Base-by-base conservation (phyloP, 2,888 invertebrate genomes). In the Agrochola litura region DNA sequence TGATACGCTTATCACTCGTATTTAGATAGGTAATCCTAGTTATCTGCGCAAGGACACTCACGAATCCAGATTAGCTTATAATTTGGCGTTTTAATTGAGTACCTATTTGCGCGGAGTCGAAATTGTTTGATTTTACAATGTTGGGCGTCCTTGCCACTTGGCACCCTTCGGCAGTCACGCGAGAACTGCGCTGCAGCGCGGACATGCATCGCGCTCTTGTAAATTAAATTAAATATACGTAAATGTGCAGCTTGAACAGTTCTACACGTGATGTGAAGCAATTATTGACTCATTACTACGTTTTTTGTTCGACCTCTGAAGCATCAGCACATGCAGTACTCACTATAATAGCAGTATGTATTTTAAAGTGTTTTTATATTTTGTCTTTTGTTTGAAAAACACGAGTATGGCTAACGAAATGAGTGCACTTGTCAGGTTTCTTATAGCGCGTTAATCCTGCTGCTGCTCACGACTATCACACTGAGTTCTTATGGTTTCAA, bases 161-260 rank as follows among this genome's bases (percentile, higher is more conserved):
- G 85, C 82, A 87, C 72, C 77, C 76, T 80, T 77, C 80, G 70
- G 43, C 86, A 88, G 88, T 88, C 86, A 87, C 88, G 87, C 88
- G 87, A 77, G 77, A 80, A 72, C 79, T 56, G 70, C 82, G 88
- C 79, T 77, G 60, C 61, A 69, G 82, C 56, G 84, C 79, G 69
- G 77, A 73, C 84, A 89, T 80, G 77, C 68, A 79, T 56, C 71
- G 76, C 77, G 70, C 56, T 75, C 75, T 58, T 19, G 1, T 9
- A n/a, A 22, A 46, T 56, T 19, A 67, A 61, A 54, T 58, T 61
- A 54, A 72, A 61, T 43, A 60, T 68, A 60, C 83, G 83, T 75
- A 54, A 83, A 72, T 75, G 83, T 77, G 65, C 63, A 69, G 73
- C 71, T 58, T 69, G 68, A 74, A 54, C 70, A 37, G 58, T 64